Base-by-base conservation (phyloP, 2,113 vertebrate species). In the Pardalotus punctatus region DNA sequence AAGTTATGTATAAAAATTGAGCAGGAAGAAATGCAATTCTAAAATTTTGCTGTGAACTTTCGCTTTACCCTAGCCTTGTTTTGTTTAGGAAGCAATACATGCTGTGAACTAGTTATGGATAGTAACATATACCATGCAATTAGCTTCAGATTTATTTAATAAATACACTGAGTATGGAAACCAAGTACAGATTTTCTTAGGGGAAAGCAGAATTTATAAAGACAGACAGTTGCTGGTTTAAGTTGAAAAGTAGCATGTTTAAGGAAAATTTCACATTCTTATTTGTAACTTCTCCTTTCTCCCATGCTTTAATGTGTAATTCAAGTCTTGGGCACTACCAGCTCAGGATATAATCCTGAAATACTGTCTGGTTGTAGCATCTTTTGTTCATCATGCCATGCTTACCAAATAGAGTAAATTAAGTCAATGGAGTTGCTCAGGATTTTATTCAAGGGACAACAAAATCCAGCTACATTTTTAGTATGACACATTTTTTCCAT, bases 401-500 rank as follows among this genome's bases (percentile, higher is more conserved):
- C 20, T 54, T 78, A 86, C 24, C 18, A 25, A 93, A 73, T 11
- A n/a, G 13, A 64, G 31, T 50, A 82, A 77, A 91, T 78, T 36
- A 58, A 91, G 38, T 67, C 43, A 85, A 28, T 73, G 54, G 23
- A 86, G 42, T 33, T 92, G 21, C 18, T 86, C 10, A 50, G 43
- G 25, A 50, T 72, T 58, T 65, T 82, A 58, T 86, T 90, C 50
- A 88, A 66, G 22, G 47, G 28, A 77, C 51, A 93, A 58, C 22
- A 86, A 80, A 88, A 83, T 65, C 42, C 67, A 73, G 33, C 42
- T 76, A 67, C 25, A 72, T 56, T 88, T 93, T 86, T 77, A 47
- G 27, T 66, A 25, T 77, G 66, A 76, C 53, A 89, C 64, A 94
- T 90, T 93, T 96, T 93, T 95, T 79, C 51, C 60, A 70, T 96